Base-by-base conservation (phyloP, 2,888 invertebrate species). In the Dermolepida albohirtum region DNA sequence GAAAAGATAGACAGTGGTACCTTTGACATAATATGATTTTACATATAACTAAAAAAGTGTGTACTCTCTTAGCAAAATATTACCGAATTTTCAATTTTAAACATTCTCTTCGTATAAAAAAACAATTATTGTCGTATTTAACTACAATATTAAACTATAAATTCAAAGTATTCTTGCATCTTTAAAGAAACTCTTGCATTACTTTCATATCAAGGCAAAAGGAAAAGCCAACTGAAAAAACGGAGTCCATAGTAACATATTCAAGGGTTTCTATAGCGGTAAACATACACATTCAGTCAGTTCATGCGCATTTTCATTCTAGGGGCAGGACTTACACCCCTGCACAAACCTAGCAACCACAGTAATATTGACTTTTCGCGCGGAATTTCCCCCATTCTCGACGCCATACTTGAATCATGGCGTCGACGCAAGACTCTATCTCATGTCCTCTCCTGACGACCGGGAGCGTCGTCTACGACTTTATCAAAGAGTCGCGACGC, bases 371-470 rank as follows among this genome's bases (percentile, higher is more conserved):
- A 73, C 73, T 73, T 73, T 73, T 73, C 70, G 71, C 69, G 71
- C 70, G 71, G 68, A 34, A 34, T 29, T 22, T 7, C 51, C 29
- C 29, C 59, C 43, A 62, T 43, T 43, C 59, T 64, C 72, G 68
- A 57, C 73, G 73, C 73, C 73, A 73, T 73, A 66, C 70, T 71
- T 71, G 67, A 73, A 73, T 47, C 70, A 73, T 73, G 73, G 73
- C 73, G 73, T 71, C 72, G 54, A 40, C 40, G 16, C 34, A 47
- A 16, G 16, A 52, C 51, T 52, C 29, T 34, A 34, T 52, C 51
- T 52, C 51, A 34, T 27, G 51, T 16, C 6, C 34, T 34, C 34
- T 34, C 34, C 10, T 34, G 34, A 34, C 34, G 34, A 5, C 6
- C 10, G 6, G 34, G 8, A 34, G 34, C 50, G 7, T 22, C 22